Percentiles rank a stretch among this genome's conserved stretches.
Conservation (phyloP, 2,113 vertebrate species). For the Pantherophis guttatus region DNA sequence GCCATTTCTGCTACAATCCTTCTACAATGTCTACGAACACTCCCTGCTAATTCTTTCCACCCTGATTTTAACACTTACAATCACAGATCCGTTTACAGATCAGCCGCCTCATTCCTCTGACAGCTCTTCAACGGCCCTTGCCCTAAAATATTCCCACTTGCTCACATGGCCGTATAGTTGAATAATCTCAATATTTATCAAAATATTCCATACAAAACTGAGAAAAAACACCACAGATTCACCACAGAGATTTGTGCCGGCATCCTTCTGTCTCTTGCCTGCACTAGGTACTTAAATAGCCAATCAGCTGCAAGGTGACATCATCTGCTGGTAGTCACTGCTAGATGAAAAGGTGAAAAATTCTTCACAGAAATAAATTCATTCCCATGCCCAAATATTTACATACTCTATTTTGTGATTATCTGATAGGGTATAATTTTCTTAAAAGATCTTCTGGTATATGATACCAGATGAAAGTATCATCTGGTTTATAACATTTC, state of each 20-base stretch:
- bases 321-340: constrained; percentile 88
- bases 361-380: constrained; percentile 77
- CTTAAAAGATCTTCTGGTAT: not conserved
- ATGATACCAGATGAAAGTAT: not conserved
- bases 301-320: constrained; percentile 91
- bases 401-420: constrained; percentile 32
- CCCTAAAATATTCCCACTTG: constrained; percentile 66
- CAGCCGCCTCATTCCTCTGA: constrained; percentile 93
- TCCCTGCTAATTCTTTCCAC: constrained; percentile 71
- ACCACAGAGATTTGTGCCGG: constrained; percentile 75
- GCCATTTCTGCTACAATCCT: constrained; percentile 72
- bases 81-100: constrained; percentile 99
- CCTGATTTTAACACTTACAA: constrained; percentile 90
- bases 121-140: constrained; percentile 72
- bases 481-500: constrained; percentile 18
- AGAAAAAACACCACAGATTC: constrained; percentile 69
- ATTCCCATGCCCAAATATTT: constrained; percentile 44
- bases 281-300: constrained; percentile 77
- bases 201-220: constrained; percentile 64
- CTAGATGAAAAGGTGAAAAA: constrained; percentile 79
- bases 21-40: constrained; percentile 72
- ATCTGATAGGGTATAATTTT: constrained; percentile 15
- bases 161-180: constrained; percentile 72
- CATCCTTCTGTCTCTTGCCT: constrained; percentile 83
- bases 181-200: constrained; percentile 61